Evolutionary conservation across 2,113 vertebrate genomes (phyloP).

Genomic region (Podarcis cretensis): DNA sequence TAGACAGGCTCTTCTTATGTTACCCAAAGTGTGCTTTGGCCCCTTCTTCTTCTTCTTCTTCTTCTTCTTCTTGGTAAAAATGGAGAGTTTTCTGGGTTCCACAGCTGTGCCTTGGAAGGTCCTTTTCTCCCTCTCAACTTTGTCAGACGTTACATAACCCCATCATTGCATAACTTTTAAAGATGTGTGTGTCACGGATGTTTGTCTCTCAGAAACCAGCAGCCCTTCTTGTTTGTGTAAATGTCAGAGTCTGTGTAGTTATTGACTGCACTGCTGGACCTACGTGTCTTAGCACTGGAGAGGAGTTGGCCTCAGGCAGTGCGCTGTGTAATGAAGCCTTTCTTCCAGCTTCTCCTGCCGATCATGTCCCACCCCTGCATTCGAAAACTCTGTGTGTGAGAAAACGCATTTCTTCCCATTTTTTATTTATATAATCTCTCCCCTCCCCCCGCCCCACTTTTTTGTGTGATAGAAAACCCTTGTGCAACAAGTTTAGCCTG

Average conservation of each 20-base stretch:
- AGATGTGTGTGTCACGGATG: constrained; percentile 47
- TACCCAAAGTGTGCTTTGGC: neutral
- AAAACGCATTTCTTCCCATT: constrained; percentile 15
- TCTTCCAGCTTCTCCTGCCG: constrained; percentile 57
- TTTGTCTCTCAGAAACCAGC: constrained; percentile 64
- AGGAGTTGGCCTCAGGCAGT: constrained; percentile 54
- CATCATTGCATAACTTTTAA: constrained; percentile 43
- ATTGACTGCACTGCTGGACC: constrained; percentile 52
- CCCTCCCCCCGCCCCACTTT: neutral
- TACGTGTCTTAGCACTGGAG: constrained; percentile 13
- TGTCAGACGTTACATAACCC: constrained; percentile 11
- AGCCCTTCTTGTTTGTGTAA: constrained; percentile 65
- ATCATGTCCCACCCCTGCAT: constrained; percentile 27
- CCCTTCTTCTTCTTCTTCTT: too few relatives aligned
- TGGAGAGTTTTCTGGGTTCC: neutral
- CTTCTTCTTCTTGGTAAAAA: neutral
- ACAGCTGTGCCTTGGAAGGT: neutral
- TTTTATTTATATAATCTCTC: constrained; percentile 30
- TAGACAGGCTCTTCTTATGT: neutral
- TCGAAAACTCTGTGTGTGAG: neutral
- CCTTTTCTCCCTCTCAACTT: neutral
- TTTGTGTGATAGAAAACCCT: neutral
- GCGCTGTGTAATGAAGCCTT: constrained; percentile 58
- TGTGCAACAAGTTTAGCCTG: neutral
- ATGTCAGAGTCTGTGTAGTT: constrained; percentile 63